These are phyloP conservation scores for Philopedon plagiatum DNA, from an alignment of 2,888 invertebrate genomes.

Conservation along the genomic window DNA sequence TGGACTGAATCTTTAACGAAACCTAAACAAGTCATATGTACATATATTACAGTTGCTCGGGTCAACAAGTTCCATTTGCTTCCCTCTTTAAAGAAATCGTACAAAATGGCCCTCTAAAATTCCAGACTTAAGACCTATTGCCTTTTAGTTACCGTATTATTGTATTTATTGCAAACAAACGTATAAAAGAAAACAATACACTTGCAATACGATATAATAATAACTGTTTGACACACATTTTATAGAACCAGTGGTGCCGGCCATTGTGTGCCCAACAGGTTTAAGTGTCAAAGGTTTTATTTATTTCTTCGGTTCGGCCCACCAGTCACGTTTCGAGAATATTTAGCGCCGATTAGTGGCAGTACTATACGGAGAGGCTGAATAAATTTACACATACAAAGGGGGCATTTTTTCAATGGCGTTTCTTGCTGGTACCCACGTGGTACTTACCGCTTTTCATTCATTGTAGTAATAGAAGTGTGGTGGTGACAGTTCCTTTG, in stretches of 20 bases:
- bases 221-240: slow-evolving; percentile 8
- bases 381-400: neutral
- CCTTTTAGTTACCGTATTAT: neutral
- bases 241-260: neutral
- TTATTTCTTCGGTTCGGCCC: neutral
- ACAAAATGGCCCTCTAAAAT: too few relatives aligned
- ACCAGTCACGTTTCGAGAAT: slow-evolving; percentile 1
- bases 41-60: too few relatives aligned
- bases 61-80: too few relatives aligned
- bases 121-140: neutral
- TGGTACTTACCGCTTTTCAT: slow-evolving; percentile 1
- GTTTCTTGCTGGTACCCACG: neutral
- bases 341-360: slow-evolving; percentile 2
- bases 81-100: too few relatives aligned
- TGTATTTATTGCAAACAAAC: neutral
- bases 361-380: neutral
- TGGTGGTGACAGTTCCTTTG: neutral
- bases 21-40: too few relatives aligned
- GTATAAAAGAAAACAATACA: neutral
- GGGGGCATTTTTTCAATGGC: neutral
- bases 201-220: neutral
- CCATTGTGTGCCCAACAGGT: slow-evolving; percentile 12
- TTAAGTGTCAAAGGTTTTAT: slow-evolving; percentile 1
- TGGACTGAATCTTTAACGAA: too few relatives aligned
- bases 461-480: neutral